These are phyloP conservation scores for Phacellophora camtschatica DNA, from an alignment of 30 jellyfish, hydroid and myxozoan species.

Conservation along the genomic window DNA sequence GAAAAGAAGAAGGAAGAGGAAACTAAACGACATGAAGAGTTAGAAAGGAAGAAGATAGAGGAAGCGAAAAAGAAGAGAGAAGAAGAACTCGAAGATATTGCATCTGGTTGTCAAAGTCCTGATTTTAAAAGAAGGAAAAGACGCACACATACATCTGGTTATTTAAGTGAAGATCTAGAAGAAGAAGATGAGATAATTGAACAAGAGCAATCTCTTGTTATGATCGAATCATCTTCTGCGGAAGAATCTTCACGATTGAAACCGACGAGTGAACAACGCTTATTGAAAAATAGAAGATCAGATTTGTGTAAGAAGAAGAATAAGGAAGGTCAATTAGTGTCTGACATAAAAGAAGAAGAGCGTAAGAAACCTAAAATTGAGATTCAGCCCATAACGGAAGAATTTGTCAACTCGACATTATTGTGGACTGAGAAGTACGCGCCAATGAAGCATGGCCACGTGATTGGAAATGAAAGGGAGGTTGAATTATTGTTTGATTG, in stretches of 20 bases:
- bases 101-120: neutral
- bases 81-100: neutral
- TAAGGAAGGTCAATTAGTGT: neutral
- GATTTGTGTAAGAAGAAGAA: neutral
- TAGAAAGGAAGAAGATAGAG: neutral
- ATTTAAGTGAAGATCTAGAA: neutral
- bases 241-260: neutral
- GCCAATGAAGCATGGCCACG: conserved; percentile 71
- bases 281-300: neutral
- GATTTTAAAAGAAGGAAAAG: conserved; percentile 10
- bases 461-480: conserved; percentile 72
- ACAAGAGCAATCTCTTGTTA: too few relatives aligned
- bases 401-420: conserved; percentile 60
- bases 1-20: conserved; percentile 14
- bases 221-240: neutral
- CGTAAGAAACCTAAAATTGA: neutral
- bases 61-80: neutral
- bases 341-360: neutral
- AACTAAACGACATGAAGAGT: neutral
- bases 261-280: neutral
- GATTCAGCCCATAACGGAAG: conserved; percentile 53
- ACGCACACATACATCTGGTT: neutral
- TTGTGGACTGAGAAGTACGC: conserved; percentile 97
- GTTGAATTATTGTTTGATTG: conserved; percentile 60
- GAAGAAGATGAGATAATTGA: neutral